These are phyloP conservation scores for Dendrolimus pini DNA, from an alignment of 2,888 invertebrate genomes.

Conservation along the genomic window DNA sequence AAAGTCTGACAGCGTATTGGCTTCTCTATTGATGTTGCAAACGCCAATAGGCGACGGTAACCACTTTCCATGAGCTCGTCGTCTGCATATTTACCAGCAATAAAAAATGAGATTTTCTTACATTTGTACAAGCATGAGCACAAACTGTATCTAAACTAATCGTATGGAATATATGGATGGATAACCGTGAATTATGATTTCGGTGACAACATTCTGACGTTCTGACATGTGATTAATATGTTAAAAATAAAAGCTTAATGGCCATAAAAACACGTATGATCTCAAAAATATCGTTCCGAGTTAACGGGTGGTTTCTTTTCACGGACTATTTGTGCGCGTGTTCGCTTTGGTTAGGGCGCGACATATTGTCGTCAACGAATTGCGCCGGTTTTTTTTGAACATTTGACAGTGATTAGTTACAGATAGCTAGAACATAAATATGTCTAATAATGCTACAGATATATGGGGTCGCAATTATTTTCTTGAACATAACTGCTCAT, in stretches of 20 bases:
- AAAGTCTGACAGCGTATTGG: not conserved
- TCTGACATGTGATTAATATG: not conserved
- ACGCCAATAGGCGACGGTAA: not conserved
- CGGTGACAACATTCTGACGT: not conserved
- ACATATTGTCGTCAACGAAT: not conserved
- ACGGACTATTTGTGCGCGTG: slow-evolving; percentile 47
- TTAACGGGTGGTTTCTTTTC: slow-evolving; percentile 54
- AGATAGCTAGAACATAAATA: too few species aligned
- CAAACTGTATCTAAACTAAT: not conserved
- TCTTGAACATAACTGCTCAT: too few species aligned
- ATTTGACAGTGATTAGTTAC: too few species aligned
- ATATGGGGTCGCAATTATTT: too few species aligned
- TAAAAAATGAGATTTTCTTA: not conserved
- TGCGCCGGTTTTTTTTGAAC: not conserved
- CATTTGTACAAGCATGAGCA: not conserved
- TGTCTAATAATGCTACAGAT: too few species aligned
- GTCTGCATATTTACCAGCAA: not conserved
- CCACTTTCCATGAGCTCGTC: not conserved
- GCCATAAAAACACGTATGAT: slow-evolving; percentile 37
- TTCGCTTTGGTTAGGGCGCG: slow-evolving; percentile 8
- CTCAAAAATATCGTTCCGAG: slow-evolving; percentile 36
- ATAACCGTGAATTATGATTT: not conserved
- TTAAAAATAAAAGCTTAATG: not conserved
- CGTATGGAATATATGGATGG: not conserved
- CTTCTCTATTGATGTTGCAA: not conserved